A percentile compares a stretch with the other conserved stretches of the same genome.
Conservation (phyloP, 2,113 vertebrate species). For the Bagarius yarrelli region DNA sequence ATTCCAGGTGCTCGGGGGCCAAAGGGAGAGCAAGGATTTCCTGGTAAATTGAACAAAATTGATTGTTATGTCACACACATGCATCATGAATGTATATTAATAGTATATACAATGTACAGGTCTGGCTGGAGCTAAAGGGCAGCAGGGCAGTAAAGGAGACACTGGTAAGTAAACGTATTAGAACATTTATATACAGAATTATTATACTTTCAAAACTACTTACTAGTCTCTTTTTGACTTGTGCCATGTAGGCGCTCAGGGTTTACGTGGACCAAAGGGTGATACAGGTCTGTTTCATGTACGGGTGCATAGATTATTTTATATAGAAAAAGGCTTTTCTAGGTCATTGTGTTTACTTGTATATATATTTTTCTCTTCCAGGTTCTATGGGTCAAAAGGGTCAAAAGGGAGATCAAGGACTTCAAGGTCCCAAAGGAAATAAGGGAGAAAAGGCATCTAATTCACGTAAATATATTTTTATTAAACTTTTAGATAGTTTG, state of each 20-base stretch:
- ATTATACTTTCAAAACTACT: not conserved
- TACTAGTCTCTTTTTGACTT: not conserved
- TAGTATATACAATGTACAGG: slow-evolving; percentile 13
- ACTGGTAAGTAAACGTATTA: slow-evolving; percentile 15
- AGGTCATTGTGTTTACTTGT: not conserved
- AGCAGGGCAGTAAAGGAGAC: slow-evolving; percentile 30
- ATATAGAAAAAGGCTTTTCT: too few relatives aligned
- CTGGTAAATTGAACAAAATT: slow-evolving; percentile 33
- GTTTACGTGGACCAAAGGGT: slow-evolving; percentile 33
- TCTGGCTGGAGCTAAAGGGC: slow-evolving; percentile 6
- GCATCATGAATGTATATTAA: not conserved
- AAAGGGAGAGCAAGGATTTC: slow-evolving; percentile 30
- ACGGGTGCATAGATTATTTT: not conserved
- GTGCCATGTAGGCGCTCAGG: not conserved
- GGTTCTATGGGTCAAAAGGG: slow-evolving; percentile 35
- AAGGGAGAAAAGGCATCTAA: not conserved
- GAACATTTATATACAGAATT: not conserved
- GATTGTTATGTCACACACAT: not conserved
- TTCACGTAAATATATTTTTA: not conserved
- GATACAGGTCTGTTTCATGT: slow-evolving; percentile 7
- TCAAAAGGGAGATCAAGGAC: slow-evolving; percentile 11
- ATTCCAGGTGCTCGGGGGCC: slow-evolving; percentile 5
- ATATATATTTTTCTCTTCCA: not conserved
- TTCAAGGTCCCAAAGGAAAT: slow-evolving; percentile 29
- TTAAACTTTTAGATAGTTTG: not conserved